Conservation (phyloP, 2,888 invertebrate genomes). For the Orchesellides sinensis region DNA sequence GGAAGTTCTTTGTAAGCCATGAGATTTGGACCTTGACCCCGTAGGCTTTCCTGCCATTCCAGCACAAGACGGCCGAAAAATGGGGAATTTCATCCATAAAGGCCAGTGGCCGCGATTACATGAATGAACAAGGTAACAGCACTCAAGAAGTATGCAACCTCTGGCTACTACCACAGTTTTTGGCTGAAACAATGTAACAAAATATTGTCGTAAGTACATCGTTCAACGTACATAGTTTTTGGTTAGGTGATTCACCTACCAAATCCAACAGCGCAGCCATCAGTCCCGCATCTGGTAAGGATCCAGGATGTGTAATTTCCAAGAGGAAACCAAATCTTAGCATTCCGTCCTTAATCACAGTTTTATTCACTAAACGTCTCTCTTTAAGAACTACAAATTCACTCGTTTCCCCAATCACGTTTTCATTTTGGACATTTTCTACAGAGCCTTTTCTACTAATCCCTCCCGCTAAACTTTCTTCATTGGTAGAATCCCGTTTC, state of each 20-base stretch:
- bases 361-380: conserved; percentile 87
- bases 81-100: conserved; percentile 94
- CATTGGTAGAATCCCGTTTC: conserved; percentile 74
- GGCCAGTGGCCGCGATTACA: conserved; percentile 99
- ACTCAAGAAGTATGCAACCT: conserved; percentile 95
- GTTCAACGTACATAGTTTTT: background rate
- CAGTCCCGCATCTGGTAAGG: conserved; percentile 96
- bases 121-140: conserved; percentile 96
- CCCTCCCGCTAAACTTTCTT: conserved; percentile 76
- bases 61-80: conserved; percentile 85
- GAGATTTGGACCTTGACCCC: conserved; percentile 76
- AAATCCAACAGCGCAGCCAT: conserved; percentile 95
- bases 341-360: conserved; percentile 91
- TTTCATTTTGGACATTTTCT: conserved; percentile 74
- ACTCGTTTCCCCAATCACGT: conserved; percentile 74
- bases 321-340: conserved; percentile 92
- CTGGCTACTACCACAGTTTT: conserved; percentile 95
- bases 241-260: conserved; percentile 79
- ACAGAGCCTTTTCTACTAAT: conserved; percentile 75
- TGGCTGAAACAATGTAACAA: conserved; percentile 80
- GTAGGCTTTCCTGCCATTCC: conserved; percentile 71
- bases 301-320: conserved; percentile 97
- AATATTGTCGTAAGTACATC: background rate
- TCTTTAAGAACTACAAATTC: conserved; percentile 94
- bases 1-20: conserved; percentile 90